These are phyloP conservation scores for Coturnix japonica DNA, from an alignment of 2,113 vertebrate genomes.

Conservation along the genomic window DNA sequence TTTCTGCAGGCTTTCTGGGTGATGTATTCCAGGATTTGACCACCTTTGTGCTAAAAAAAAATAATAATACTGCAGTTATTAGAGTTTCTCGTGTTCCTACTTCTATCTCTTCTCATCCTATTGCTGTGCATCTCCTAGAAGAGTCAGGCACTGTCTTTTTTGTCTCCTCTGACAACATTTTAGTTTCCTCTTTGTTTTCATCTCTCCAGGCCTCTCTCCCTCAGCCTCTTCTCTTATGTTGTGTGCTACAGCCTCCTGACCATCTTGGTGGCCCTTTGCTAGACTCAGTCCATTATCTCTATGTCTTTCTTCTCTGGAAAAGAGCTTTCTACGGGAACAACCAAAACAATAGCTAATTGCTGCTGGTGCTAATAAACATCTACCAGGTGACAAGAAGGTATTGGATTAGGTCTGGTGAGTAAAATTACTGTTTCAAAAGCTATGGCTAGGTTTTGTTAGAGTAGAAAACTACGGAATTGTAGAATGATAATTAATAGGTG, in stretches of 20 bases:
- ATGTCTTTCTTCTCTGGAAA: not conserved
- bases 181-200: not conserved
- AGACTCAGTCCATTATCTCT: not conserved
- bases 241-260: not conserved
- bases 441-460: not conserved
- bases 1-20: not conserved
- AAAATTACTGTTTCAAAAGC: not conserved
- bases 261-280: not conserved
- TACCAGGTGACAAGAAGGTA: not conserved
- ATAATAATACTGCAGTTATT: not conserved
- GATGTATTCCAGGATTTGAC: not conserved
- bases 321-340: not conserved
- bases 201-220: not conserved
- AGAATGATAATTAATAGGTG: constrained; percentile 3
- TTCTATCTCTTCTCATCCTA: not conserved
- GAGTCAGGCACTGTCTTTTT: not conserved
- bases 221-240: not conserved
- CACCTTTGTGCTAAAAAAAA: not conserved
- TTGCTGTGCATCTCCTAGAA: not conserved
- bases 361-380: not conserved
- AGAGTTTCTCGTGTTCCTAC: not conserved
- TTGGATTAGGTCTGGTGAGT: not conserved
- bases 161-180: not conserved
- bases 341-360: not conserved
- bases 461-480: constrained; percentile 1